phyloP scores from a whole-genome alignment of 2,888 invertebrate genomes.

The Chalcosyrphus nemorum region DNA sequence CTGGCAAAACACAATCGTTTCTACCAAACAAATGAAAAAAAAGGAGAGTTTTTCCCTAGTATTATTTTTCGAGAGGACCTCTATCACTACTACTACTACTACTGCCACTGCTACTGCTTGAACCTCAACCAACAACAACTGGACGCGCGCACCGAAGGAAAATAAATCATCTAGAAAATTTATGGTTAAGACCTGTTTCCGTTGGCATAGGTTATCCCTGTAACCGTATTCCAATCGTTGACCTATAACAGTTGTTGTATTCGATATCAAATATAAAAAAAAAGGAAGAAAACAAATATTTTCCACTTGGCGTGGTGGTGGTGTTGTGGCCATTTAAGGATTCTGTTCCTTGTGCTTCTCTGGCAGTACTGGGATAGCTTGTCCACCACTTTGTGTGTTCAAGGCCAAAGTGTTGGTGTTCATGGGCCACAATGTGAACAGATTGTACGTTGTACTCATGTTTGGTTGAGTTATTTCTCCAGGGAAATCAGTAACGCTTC shows the following conservation, averaged over 20 bases:
- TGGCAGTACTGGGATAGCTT: background rate
- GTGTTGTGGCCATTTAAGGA: slow-evolving; percentile 47
- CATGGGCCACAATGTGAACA: slow-evolving; percentile 60
- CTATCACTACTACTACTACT: background rate
- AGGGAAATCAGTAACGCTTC: slow-evolving; percentile 67
- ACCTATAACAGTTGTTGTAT: slow-evolving; percentile 62
- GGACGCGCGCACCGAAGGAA: slow-evolving; percentile 42
- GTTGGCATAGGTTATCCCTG: slow-evolving; percentile 67
- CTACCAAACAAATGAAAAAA: slow-evolving; percentile 38
- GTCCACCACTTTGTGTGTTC: slow-evolving; percentile 12
- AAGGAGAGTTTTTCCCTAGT: slow-evolving; percentile 1
- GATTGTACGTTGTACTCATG: slow-evolving; percentile 57
- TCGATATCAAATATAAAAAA: slow-evolving; percentile 40
- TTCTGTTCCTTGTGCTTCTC: slow-evolving; percentile 9
- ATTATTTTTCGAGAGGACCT: slow-evolving; percentile 25
- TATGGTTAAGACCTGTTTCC: slow-evolving; percentile 64
- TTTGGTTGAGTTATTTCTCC: slow-evolving; percentile 64
- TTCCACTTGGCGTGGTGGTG: slow-evolving; percentile 17
- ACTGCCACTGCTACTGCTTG: background rate
- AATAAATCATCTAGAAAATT: slow-evolving; percentile 70
- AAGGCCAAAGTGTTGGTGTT: slow-evolving; percentile 48
- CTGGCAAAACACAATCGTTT: slow-evolving; percentile 6
- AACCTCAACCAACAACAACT: slow-evolving; percentile 18
- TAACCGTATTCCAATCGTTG: slow-evolving; percentile 64
- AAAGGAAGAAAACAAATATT: slow-evolving; percentile 30